phyloP scores from a whole-genome alignment of 1,140 invertebrate species.

The Cepaea nemoralis region DNA sequence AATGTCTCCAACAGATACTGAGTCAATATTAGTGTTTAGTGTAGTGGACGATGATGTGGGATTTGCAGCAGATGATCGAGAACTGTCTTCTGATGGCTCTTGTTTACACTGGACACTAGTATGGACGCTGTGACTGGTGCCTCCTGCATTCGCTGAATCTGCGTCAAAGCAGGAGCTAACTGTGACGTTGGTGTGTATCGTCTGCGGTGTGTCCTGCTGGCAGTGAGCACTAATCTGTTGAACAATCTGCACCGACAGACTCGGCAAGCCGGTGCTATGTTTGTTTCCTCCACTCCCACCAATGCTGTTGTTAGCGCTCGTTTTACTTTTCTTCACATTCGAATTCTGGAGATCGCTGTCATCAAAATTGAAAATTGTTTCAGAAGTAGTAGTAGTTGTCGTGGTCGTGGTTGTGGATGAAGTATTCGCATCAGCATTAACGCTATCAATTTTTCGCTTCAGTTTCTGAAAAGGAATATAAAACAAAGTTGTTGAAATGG shows the following conservation, averaged over 20 bases:
- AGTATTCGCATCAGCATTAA: conserved; percentile 54
- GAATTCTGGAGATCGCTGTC: conserved; percentile 49
- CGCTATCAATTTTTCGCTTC: conserved; percentile 64
- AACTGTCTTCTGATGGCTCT: conserved; percentile 78
- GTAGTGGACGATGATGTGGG: conserved; percentile 3
- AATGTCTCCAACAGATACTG: conserved; percentile 77
- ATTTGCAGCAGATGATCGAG: background rate
- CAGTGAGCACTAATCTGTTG: conserved; percentile 88
- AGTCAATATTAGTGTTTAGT: conserved; percentile 73
- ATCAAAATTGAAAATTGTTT: conserved; percentile 57
- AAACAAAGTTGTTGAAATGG: background rate
- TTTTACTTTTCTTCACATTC: conserved; percentile 41
- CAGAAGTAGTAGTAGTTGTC: conserved; percentile 45
- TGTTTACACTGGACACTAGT: conserved; percentile 83
- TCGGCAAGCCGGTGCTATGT: conserved; percentile 69
- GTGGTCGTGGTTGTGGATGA: conserved; percentile 65
- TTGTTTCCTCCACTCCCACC: conserved; percentile 36
- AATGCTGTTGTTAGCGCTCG: conserved; percentile 43
- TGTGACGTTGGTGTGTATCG: conserved; percentile 92
- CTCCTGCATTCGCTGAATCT: conserved; percentile 3
- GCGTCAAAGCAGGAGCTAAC: conserved; percentile 79
- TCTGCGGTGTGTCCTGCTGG: conserved; percentile 86
- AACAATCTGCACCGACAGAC: conserved; percentile 89
- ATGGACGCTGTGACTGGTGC: conserved; percentile 60
- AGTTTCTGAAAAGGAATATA: conserved; percentile 49